phyloP scores from a whole-genome alignment of 2,888 invertebrate species.

The Frankliniella fusca region DNA sequence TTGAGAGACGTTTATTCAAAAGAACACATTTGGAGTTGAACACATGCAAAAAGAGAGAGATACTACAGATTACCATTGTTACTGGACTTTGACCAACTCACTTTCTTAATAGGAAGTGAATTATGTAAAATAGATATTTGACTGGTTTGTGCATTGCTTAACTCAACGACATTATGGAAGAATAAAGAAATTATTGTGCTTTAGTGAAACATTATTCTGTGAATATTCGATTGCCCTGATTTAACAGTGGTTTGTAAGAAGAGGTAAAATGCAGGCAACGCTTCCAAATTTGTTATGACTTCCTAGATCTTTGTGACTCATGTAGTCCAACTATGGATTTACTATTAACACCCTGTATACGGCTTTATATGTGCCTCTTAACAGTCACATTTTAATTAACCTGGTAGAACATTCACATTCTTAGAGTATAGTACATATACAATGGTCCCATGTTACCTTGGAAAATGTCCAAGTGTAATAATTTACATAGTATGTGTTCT shows the following conservation, averaged over 20 bases:
- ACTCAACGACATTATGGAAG: too few species aligned
- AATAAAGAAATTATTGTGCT: too few species aligned
- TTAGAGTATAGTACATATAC: not conserved
- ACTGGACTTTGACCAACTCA: not conserved
- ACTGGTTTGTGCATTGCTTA: too few species aligned
- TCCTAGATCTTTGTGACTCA: too few species aligned
- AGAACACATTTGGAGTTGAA: slow-evolving; percentile 8
- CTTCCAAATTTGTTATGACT: too few species aligned
- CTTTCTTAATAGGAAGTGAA: not conserved
- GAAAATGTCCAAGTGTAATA: not conserved
- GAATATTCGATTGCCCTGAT: too few species aligned
- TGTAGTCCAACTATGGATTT: not conserved
- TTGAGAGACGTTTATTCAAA: not conserved
- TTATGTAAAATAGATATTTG: not conserved
- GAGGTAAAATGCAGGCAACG: too few species aligned
- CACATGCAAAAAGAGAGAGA: not conserved
- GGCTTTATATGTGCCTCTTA: not conserved
- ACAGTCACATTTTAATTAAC: not conserved
- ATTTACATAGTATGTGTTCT: not conserved
- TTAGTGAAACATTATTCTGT: too few species aligned
- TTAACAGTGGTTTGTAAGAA: too few species aligned
- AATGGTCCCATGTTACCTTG: slow-evolving; percentile 2
- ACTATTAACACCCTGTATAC: not conserved
- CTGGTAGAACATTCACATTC: not conserved
- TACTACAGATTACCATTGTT: not conserved